Percentiles rank a stretch among this genome's conserved stretches.
These are phyloP conservation scores for Aphaenogaster ashmeadi DNA, from an alignment of 1,140 invertebrate species.

Conservation along the genomic window DNA sequence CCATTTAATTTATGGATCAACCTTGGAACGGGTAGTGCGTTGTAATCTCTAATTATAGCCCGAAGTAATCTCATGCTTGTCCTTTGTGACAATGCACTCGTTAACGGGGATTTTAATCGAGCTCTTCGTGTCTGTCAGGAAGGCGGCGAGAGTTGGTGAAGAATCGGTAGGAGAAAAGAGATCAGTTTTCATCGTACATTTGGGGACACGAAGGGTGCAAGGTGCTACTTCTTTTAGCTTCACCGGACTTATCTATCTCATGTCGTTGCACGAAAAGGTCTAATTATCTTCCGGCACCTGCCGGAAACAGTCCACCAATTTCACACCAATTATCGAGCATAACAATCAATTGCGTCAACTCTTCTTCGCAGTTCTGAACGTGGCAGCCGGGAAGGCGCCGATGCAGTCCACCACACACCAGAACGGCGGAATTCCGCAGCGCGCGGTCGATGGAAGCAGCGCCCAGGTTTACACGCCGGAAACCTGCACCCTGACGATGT, in stretches of 20 bases:
- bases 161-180: background rate
- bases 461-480: constrained; percentile 93
- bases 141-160: background rate
- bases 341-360: constrained; percentile 23
- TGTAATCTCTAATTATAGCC: background rate
- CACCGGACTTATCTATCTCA: background rate
- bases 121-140: background rate
- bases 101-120: constrained; percentile 1
- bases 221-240: background rate
- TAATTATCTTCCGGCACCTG: background rate
- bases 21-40: background rate
- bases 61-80: constrained; percentile 4
- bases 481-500: constrained; percentile 95
- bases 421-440: constrained; percentile 94
- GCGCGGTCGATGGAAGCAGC: constrained; percentile 96
- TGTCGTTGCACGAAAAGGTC: background rate
- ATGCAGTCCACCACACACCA: constrained; percentile 95
- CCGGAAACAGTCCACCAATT: background rate
- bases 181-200: constrained; percentile 13
- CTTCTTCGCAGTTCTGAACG: constrained; percentile 93
- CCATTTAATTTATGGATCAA: constrained; percentile 1
- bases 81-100: background rate
- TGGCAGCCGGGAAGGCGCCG: constrained; percentile 97
- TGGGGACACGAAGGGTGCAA: background rate
- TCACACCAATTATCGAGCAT: background rate